Evolutionary conservation across 2,888 invertebrate genomes (phyloP).

Genomic region (Tinea trinotella): DNA sequence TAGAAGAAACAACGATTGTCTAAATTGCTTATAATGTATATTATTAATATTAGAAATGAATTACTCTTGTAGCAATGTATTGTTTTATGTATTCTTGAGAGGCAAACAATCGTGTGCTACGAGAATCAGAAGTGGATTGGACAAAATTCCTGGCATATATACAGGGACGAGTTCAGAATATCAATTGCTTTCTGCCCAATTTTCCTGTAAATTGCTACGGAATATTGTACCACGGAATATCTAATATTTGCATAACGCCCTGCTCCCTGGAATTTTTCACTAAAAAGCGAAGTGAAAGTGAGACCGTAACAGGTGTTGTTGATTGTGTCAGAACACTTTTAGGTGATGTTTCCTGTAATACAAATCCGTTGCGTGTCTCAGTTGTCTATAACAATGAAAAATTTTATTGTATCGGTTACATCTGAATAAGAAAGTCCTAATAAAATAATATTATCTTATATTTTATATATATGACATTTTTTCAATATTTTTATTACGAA

Average conservation of each 20-base stretch:
- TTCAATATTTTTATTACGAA: no score
- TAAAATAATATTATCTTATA: no score
- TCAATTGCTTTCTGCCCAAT: constrained; percentile 61
- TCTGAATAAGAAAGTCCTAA: no score
- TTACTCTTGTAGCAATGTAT: no score
- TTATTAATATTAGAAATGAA: no score
- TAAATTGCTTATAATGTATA: no score
- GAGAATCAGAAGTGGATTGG: constrained; percentile 46
- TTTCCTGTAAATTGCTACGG: constrained; percentile 58
- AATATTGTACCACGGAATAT: constrained; percentile 53
- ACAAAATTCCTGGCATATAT: constrained; percentile 50
- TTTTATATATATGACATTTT: no score
- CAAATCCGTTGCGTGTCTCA: background rate
- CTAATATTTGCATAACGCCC: constrained; percentile 54
- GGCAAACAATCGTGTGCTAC: constrained; percentile 31
- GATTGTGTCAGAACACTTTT: constrained; percentile 31
- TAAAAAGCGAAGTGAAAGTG: constrained; percentile 54
- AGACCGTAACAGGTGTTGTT: constrained; percentile 53
- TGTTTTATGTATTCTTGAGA: constrained; percentile 29
- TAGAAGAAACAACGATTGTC: no score
- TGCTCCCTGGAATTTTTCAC: constrained; percentile 18
- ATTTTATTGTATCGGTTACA: background rate
- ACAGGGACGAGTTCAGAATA: constrained; percentile 60
- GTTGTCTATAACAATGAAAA: background rate
- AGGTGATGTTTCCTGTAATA: constrained; percentile 1